These are phyloP conservation scores for Laupala kohalensis DNA, from an alignment of 1,140 invertebrate genomes.

Conservation along the genomic window DNA sequence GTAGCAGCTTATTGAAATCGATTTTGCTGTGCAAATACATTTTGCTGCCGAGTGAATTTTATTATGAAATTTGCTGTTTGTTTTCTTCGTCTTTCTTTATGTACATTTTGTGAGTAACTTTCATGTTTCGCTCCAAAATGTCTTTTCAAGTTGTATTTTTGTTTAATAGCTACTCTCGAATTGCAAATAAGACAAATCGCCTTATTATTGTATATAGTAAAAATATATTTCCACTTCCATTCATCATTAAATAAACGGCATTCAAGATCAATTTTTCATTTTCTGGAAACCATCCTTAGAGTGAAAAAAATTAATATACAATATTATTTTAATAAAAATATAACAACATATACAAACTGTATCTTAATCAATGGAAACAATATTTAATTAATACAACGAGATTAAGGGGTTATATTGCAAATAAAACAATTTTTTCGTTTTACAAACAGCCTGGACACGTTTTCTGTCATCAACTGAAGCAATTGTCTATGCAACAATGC, in stretches of 20 bases:
- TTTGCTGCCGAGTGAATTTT: neutral
- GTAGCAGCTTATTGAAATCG: neutral
- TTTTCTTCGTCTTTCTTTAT: neutral
- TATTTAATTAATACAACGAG: neutral
- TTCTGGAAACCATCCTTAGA: neutral
- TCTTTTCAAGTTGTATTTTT: neutral
- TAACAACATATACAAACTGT: neutral
- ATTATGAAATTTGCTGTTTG: neutral
- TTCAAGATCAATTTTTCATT: neutral
- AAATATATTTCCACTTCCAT: neutral
- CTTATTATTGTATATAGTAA: neutral
- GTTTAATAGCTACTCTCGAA: neutral
- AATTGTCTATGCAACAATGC: neutral
- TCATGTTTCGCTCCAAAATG: neutral
- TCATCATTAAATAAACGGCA: neutral
- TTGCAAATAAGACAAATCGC: neutral
- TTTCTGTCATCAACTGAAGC: neutral
- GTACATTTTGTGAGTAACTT: neutral
- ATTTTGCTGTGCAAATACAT: neutral
- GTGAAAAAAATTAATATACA: neutral
- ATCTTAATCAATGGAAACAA: neutral
- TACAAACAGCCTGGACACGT: neutral
- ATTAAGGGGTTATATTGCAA: neutral
- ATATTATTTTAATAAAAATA: neutral
- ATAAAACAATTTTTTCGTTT: neutral